Percentiles rank a stretch among this genome's conserved stretches.
Conservation (phyloP, 2,888 invertebrate genomes). For the Agonopterix heracliana region DNA sequence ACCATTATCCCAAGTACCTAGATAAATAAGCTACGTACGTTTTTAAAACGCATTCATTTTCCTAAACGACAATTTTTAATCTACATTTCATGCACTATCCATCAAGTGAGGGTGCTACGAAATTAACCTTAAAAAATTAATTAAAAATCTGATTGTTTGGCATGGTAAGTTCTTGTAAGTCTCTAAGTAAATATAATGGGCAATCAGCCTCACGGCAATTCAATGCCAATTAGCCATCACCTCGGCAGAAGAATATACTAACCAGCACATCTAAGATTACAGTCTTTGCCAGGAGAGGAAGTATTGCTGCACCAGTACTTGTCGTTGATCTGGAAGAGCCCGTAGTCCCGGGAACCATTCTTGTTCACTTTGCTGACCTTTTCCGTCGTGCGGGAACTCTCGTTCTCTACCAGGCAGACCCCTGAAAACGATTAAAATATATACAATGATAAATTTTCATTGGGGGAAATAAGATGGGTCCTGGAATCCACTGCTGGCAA, state of each 20-base stretch:
- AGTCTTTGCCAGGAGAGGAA: slow-evolving; percentile 22
- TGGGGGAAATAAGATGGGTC: background rate
- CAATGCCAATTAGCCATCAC: no score
- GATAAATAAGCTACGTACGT: background rate
- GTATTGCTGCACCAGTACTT: slow-evolving; percentile 28
- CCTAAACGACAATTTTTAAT: no score
- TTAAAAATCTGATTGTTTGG: no score
- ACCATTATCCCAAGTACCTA: background rate
- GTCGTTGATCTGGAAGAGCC: slow-evolving; percentile 38
- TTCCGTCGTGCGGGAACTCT: slow-evolving; percentile 63
- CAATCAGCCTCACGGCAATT: no score
- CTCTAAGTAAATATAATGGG: no score
- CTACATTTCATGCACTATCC: no score
- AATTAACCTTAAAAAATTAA: no score
- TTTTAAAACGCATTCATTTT: no score
- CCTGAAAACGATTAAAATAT: slow-evolving; percentile 31
- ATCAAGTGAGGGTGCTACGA: no score
- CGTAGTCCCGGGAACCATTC: slow-evolving; percentile 51
- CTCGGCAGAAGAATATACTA: background rate
- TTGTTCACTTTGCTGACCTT: slow-evolving; percentile 55
- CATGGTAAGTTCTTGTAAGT: no score
- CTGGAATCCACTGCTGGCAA: no score
- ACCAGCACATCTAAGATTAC: slow-evolving; percentile 45
- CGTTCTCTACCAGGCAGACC: slow-evolving; percentile 70
- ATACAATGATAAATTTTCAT: background rate